A percentile compares a stretch with the other conserved stretches of the same genome.
Evolutionary conservation across 2,113 vertebrate species (phyloP).

Genomic region (Vulpes lagopus): DNA sequence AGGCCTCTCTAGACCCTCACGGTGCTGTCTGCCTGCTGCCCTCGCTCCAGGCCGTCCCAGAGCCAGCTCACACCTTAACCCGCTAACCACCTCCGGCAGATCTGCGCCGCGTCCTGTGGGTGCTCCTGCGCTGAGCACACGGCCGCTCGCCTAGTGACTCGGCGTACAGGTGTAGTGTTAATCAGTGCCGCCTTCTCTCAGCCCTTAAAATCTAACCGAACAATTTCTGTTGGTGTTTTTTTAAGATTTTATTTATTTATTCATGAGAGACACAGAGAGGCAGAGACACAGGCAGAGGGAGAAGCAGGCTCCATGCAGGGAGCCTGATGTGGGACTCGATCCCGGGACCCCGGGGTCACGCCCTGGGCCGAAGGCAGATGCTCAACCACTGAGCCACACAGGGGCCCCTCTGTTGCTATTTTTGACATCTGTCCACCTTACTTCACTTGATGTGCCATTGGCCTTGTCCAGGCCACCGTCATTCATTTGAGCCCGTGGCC

Average conservation of each 20-base stretch:
- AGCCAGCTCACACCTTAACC: background rate
- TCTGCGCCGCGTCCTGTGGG: background rate
- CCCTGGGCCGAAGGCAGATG: no score
- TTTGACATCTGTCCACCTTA: background rate
- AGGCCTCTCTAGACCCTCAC: background rate
- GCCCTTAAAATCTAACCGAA: background rate
- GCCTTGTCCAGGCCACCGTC: background rate
- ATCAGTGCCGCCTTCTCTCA: background rate
- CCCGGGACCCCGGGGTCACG: no score
- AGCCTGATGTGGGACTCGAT: no score
- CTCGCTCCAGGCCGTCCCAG: background rate
- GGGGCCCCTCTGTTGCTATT: background rate
- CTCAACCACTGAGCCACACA: no score
- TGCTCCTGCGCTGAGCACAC: background rate
- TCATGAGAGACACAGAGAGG: no score
- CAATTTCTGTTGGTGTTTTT: background rate
- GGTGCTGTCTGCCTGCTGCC: background rate
- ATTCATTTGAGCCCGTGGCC: background rate
- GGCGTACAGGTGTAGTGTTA: background rate
- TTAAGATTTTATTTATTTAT: no score
- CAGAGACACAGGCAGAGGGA: no score
- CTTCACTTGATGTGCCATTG: background rate
- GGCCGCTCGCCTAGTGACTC: background rate
- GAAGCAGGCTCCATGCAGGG: no score
- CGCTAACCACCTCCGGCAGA: background rate